Conservation (phyloP, 2,888 invertebrate species). For the Drosophila vallismaia region DNA sequence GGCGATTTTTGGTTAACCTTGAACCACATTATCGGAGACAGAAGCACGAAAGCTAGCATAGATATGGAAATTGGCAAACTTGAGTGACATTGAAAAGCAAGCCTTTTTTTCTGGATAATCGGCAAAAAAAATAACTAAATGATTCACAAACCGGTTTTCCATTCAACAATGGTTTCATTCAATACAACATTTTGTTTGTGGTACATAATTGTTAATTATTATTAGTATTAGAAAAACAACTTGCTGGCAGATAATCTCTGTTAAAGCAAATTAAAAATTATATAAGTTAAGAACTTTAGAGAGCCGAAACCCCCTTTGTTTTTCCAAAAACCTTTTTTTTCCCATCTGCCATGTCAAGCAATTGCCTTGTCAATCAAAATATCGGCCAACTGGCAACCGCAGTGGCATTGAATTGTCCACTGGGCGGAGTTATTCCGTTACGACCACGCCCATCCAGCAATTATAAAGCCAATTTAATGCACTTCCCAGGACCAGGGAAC, state of each 20-base stretch:
- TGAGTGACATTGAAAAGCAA: constrained; percentile 40
- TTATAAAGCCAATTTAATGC: constrained; percentile 58
- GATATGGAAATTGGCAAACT: constrained; percentile 48
- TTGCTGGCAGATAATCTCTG: too few relatives aligned
- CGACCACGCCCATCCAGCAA: constrained; percentile 50
- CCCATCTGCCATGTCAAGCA: constrained; percentile 20
- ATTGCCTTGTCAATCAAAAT: constrained; percentile 42
- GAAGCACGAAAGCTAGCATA: constrained; percentile 11
- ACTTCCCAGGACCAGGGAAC: constrained; percentile 15
- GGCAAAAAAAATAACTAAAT: neutral
- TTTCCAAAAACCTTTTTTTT: neutral
- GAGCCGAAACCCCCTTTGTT: neutral
- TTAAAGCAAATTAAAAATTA: too few relatives aligned
- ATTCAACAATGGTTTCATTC: too few relatives aligned
- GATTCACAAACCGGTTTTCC: constrained; percentile 27
- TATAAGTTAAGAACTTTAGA: neutral
- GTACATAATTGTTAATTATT: neutral
- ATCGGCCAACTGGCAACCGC: constrained; percentile 22
- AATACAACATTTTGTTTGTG: neutral
- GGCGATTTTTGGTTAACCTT: constrained; percentile 66
- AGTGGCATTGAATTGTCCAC: constrained; percentile 17
- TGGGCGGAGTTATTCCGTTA: constrained; percentile 35
- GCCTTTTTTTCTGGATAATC: constrained; percentile 14
- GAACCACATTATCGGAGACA: constrained; percentile 63
- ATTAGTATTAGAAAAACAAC: too few relatives aligned